Evolutionary conservation across 2,113 vertebrate species (phyloP).

Genomic region (Thunnus maccoyii): DNA sequence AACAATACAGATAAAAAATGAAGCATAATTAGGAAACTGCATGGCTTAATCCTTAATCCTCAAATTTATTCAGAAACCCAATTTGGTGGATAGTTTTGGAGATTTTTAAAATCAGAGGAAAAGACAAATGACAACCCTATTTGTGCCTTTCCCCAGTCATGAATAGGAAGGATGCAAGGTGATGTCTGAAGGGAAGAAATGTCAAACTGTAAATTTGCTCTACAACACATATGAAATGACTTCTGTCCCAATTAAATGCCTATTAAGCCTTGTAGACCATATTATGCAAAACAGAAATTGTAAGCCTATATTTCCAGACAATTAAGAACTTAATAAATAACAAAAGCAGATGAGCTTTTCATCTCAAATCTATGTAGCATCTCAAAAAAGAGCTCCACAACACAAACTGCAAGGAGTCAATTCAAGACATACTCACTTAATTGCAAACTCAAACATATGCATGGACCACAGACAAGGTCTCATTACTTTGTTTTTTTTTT

Average conservation of each 20-base stretch:
- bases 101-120: not conserved
- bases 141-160: not conserved
- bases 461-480: not conserved
- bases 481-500: not conserved
- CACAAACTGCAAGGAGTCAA: not conserved
- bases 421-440: no score
- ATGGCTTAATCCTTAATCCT: no score
- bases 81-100: not conserved
- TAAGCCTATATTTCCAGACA: not conserved
- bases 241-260: not conserved
- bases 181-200: not conserved
- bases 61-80: no score
- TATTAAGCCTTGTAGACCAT: not conserved
- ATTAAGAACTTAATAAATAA: constrained; percentile 9
- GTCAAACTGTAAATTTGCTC: not conserved
- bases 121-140: no score
- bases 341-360: not conserved
- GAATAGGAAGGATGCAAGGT: not conserved
- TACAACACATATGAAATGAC: not conserved
- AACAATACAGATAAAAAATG: not conserved
- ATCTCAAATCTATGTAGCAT: not conserved
- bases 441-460: not conserved
- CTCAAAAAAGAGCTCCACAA: not conserved
- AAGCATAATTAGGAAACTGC: not conserved
- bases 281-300: not conserved